phyloP scores from a whole-genome alignment of 2,113 vertebrate species.

The Chloebia gouldiae region DNA sequence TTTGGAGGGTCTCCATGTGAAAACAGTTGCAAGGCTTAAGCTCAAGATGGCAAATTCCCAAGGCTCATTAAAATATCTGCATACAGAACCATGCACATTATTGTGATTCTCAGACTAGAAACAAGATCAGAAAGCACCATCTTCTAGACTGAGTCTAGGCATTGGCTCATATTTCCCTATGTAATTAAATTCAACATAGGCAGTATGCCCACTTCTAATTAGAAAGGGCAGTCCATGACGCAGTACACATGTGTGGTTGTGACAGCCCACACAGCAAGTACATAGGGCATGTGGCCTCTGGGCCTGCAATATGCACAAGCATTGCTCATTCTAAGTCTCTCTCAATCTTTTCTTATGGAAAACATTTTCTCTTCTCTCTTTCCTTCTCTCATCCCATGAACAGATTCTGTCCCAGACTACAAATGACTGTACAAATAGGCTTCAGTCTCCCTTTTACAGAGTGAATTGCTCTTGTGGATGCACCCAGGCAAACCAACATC shows the following conservation, averaged over 20 bases:
- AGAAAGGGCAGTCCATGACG: neutral
- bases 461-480: neutral
- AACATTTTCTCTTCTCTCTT: neutral
- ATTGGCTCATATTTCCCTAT: neutral
- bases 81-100: neutral
- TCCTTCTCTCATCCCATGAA: neutral
- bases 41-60: neutral
- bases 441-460: neutral
- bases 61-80: neutral
- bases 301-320: neutral
- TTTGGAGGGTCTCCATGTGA: neutral
- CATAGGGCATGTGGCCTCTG: too few relatives aligned
- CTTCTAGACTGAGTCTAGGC: neutral
- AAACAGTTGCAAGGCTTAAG: neutral
- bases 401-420: neutral
- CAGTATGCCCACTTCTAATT: neutral
- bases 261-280: neutral
- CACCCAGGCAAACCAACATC: neutral
- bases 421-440: neutral
- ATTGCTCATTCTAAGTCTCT: neutral
- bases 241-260: neutral
- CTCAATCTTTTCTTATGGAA: neutral
- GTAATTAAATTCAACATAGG: neutral
- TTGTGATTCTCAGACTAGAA: neutral
- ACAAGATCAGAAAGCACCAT: neutral